Base-by-base conservation (phyloP, 2,113 vertebrate species). In the Chaetodon trifascialis region DNA sequence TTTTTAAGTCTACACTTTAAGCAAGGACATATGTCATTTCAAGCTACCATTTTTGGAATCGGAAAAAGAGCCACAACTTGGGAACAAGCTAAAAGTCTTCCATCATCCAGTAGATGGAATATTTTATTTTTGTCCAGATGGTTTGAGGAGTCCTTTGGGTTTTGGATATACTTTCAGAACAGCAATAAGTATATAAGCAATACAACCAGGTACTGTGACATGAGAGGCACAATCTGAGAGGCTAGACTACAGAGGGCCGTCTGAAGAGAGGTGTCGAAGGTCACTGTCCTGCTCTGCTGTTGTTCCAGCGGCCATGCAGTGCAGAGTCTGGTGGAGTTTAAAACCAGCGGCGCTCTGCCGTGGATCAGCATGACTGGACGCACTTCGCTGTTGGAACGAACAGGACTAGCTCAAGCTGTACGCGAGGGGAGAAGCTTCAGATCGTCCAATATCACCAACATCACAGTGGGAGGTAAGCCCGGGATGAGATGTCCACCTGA, bases 401-500 rank as follows among this genome's bases (percentile, higher is more conserved):
- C 84, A 0, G 92, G 95, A 66, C 83, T 96, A 16, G 73, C 86
- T 0, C 79, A 74, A 14, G 91, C 52, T 4, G 73, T 80, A 5
- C 52, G 54, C 0, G 75, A 77, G 34, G 72, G 7, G 30, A 72
- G 0, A 92, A 89, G 42, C 68, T 95, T 90, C 85, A 85, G 69
- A 34, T 93, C 7, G 38, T 92, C 68, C 78, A 89, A 2, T 79
- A 77, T 97, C 63, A 89, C 92, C 88, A 94, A 95, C 79, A 86
- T 96, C 76, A 92, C 64, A 8, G 78, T 95, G 0, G 95, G 92
- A 92, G 96, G 97, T 97, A 63, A 93, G 82, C n/a, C 38, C 2
- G 16, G n/a, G 38, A 15, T 38, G 1, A 7, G 5, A 30, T 42
- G 25, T 11, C 2, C 1, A 11, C 11, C 38, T 19, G 6, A 5